These are phyloP conservation scores for Rhynchotus rufescens DNA, from an alignment of 2,797 vertebrate species.

Conservation along the genomic window DNA sequence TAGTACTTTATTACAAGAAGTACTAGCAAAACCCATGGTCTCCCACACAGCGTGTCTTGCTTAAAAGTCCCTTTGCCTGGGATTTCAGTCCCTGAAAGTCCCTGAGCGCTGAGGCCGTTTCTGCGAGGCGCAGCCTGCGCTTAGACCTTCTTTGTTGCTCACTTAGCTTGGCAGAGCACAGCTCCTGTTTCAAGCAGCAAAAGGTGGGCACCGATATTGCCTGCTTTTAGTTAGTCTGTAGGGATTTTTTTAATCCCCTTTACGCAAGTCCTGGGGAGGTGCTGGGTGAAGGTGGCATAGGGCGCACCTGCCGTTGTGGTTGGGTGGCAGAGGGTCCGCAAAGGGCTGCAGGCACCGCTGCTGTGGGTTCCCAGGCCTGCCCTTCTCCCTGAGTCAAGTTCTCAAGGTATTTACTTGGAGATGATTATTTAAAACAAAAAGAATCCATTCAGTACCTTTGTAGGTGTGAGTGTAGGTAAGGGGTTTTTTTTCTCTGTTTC, in stretches of 20 bases:
- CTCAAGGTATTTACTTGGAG: neutral
- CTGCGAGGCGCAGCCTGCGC: neutral
- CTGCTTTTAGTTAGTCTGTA: neutral
- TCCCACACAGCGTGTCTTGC: neutral
- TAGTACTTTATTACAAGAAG: neutral
- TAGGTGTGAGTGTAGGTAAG: neutral
- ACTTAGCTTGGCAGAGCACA: neutral
- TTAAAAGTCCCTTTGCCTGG: neutral
- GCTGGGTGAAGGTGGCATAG: neutral
- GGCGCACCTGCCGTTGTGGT: neutral
- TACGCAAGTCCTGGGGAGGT: accelerated
- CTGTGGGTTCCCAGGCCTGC: neutral
- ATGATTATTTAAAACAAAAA: neutral
- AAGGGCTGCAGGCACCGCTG: accelerated
- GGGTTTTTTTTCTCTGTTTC: neutral
- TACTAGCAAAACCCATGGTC: neutral
- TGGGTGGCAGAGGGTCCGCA: neutral
- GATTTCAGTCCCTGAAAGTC: neutral
- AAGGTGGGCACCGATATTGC: neutral
- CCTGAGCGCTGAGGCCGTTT: neutral
- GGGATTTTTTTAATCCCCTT: neutral
- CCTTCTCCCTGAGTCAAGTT: neutral
- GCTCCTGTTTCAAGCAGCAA: neutral
- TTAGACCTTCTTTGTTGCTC: neutral
- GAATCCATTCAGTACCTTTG: neutral